phyloP scores from a whole-genome alignment of 2,888 invertebrate species.

The Automeris io region DNA sequence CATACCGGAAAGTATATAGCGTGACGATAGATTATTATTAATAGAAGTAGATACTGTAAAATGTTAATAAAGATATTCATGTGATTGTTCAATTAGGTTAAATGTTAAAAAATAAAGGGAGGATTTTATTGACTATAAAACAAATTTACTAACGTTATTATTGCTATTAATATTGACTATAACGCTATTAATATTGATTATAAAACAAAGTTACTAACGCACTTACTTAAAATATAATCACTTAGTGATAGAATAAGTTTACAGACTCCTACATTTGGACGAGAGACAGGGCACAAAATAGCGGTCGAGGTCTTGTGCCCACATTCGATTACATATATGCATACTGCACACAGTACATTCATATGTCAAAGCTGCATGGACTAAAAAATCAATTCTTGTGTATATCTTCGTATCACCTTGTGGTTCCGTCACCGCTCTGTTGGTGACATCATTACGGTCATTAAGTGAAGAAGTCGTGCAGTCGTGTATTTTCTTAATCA shows the following conservation, averaged over 20 bases:
- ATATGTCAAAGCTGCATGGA: conserved; percentile 8
- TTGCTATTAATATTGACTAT: too few species aligned
- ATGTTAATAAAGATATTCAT: too few species aligned
- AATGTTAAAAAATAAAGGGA: too few species aligned
- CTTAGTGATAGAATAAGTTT: conserved; percentile 15
- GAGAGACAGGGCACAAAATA: conserved; percentile 46
- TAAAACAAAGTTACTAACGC: not conserved
- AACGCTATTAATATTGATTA: too few species aligned
- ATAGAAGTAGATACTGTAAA: too few species aligned
- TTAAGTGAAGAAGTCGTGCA: conserved; percentile 30
- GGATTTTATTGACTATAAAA: too few species aligned
- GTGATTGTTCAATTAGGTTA: too few species aligned
- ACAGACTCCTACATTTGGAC: conserved; percentile 25
- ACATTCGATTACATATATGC: conserved; percentile 22
- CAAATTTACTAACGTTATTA: too few species aligned
- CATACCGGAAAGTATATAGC: too few species aligned
- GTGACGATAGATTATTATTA: too few species aligned
- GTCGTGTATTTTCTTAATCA: conserved; percentile 22
- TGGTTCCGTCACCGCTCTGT: conserved; percentile 35
- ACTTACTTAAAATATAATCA: conserved; percentile 8
- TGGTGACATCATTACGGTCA: conserved; percentile 46
- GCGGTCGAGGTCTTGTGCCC: conserved; percentile 62
- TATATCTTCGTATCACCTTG: conserved; percentile 34
- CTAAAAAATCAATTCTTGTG: conserved; percentile 26
- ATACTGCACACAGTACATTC: not conserved